Base-by-base conservation (phyloP, 2,113 vertebrate species). In the Pituophis catenifer region DNA sequence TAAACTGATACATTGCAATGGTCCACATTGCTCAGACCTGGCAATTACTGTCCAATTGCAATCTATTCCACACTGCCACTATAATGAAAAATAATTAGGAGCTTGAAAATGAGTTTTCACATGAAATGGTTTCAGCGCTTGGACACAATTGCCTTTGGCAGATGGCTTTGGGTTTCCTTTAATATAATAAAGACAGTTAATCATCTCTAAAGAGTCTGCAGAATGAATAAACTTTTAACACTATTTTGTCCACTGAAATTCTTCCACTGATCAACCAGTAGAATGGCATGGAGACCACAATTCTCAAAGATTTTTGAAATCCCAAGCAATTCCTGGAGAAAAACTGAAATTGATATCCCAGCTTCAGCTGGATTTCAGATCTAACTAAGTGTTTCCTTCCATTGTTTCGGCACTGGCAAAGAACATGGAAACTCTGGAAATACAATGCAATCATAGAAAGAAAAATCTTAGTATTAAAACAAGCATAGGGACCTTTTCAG, bases 1-100 rank as follows among this genome's bases (percentile, higher is more conserved):
- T 99, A 98, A 97, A 98, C 98, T 99, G 98, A 99, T 98, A 98
- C 98, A 98, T 98, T 98, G 98, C 98, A 98, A 99, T 97, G 98
- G 98, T 99, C 98, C 97, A 94, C 98, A 96, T 97, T 95, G 97
- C 98, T 98, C 98, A 98, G 98, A 98, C 98, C 98, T 97, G 98
- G 98, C 99, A 99, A 99, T 99, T 99, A 99, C 98, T 98, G 98
- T 98, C 99, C 99, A 98, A 98, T 99, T 99, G 98, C 99, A 99
- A 99, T 99, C 98, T 98, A 99, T 98, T 99, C 97, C 98, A 98
- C 98, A 98, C 98, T 98, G 97, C 98, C 98, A 98, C 98, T 98
- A 98, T 99, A 99, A 99, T 99, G 98, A 98, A 99, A 99, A 99
- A 99, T 99, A 99, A 99, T 99, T 99, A 99, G 98, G 98, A 98